These are phyloP conservation scores for Trachops cirrhosus DNA, from an alignment of 2,797 vertebrate species.

Conservation along the genomic window DNA sequence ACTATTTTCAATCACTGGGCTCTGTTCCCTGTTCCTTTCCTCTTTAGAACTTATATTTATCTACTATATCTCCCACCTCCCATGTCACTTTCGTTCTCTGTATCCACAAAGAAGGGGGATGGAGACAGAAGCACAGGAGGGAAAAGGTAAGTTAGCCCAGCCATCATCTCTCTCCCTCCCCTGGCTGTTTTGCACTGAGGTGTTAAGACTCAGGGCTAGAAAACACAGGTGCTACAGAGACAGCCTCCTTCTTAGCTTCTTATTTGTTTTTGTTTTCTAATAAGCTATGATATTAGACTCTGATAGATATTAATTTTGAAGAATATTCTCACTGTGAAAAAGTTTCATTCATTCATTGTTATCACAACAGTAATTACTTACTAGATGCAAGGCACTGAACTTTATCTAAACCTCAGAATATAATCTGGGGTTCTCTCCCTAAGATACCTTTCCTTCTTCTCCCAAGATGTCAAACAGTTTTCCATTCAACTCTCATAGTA, in stretches of 20 bases:
- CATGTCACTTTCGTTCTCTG: not conserved
- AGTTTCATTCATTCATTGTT: not conserved
- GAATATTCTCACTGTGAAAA: not conserved
- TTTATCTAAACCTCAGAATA: not conserved
- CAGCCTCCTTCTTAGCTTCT: not conserved
- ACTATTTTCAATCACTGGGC: not conserved
- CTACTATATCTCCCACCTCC: not conserved
- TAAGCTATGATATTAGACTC: not conserved
- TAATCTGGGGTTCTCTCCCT: not conserved
- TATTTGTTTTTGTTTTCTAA: not conserved
- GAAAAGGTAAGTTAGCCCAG: not conserved
- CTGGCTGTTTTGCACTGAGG: not conserved
- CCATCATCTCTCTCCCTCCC: not conserved
- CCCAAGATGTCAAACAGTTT: not conserved
- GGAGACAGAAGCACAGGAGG: not conserved
- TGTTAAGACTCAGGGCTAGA: not conserved
- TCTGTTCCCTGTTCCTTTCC: not conserved
- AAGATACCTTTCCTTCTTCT: not conserved
- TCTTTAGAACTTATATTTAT: not conserved
- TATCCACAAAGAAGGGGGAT: not conserved
- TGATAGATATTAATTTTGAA: not conserved
- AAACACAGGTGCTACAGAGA: not conserved
- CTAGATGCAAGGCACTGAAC: not conserved
- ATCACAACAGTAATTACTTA: not conserved
- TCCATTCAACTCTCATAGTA: not conserved